Evolutionary conservation across 2,113 vertebrate genomes (phyloP), one percentile per base, ranked within the genome.

Genomic region (Reinhardtius hippoglossoides): DNA sequence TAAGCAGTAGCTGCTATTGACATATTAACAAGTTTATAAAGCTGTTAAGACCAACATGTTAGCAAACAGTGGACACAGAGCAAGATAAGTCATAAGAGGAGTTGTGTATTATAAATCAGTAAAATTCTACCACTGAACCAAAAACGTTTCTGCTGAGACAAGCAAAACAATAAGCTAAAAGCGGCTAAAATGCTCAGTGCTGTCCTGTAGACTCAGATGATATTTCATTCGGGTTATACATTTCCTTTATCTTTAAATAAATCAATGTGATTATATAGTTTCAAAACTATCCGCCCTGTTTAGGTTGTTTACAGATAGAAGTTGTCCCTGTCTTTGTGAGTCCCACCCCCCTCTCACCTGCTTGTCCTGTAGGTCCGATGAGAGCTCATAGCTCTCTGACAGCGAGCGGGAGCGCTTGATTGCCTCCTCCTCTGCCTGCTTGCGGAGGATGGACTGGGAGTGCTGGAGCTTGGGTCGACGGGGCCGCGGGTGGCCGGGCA

Each of bases 311-410:
- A 31, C 31, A 31, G 31, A 50, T 50, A 21, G 18, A 64, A 73
- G 40, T 21, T 21, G 20, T 64, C n/a, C 16, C 15, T 26, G n/a
- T 55, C 44, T 48, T 48, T 42, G 40, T 42, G 9, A 13, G n/a
- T 21, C 2, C 94, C 93, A 72, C 94, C 82, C 0, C 92, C 0
- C 92, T 72, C 9, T 82, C 96, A 99, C 98, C 97, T 99, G 97
- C 90, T 99, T 99, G 91, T 99, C 97, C 92, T 99, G 98, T 20
- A 99, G 95, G 90, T 99, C 98, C 2, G 97, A 95, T 67, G 98
- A 99, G 92, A 99, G 97, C 94, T 99, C 98, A 96, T 99, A 99
- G 96, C 97, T 98, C 94, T 99, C 97, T 0, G 98, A 98, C 71
- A 98, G 95, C 0, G 97, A 99, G 69, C 96, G 91, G 0, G 98